Evolutionary conservation across 2,888 invertebrate species (phyloP).

Genomic region (Xestia sexstrigata): DNA sequence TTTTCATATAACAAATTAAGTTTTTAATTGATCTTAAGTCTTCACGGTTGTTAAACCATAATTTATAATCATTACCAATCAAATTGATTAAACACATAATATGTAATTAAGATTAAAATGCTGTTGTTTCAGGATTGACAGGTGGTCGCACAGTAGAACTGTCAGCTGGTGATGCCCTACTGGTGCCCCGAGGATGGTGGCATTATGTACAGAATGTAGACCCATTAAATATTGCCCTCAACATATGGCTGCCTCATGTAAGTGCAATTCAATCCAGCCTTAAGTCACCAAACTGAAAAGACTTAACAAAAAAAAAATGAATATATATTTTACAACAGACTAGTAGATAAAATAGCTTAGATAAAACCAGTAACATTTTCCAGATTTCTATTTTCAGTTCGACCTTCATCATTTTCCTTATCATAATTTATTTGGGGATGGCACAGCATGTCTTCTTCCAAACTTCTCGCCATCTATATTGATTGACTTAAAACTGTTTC

Average conservation of each 20-base stretch:
- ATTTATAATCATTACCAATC: neutral
- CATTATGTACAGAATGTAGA: conserved; percentile 98
- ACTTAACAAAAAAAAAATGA: neutral
- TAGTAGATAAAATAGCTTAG: neutral
- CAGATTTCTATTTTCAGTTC: neutral
- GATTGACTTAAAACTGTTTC: neutral
- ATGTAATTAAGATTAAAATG: neutral
- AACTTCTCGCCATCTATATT: neutral
- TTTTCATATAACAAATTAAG: neutral
- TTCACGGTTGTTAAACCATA: neutral
- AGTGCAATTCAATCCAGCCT: conserved; percentile 62
- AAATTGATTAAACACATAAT: neutral
- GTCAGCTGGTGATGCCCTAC: conserved; percentile 96
- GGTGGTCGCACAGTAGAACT: conserved; percentile 92
- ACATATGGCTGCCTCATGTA: conserved; percentile 94
- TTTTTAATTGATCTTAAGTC: conserved; percentile 7
- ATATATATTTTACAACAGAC: neutral
- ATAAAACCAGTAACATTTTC: too few relatives aligned
- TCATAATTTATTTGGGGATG: too few relatives aligned
- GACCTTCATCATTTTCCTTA: neutral
- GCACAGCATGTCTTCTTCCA: neutral
- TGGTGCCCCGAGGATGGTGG: conserved; percentile 99
- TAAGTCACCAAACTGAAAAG: neutral
- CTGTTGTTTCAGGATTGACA: conserved; percentile 76
- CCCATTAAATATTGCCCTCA: conserved; percentile 91